Conservation (phyloP, 1,140 invertebrate genomes). For the Leptinotarsa defecta region DNA sequence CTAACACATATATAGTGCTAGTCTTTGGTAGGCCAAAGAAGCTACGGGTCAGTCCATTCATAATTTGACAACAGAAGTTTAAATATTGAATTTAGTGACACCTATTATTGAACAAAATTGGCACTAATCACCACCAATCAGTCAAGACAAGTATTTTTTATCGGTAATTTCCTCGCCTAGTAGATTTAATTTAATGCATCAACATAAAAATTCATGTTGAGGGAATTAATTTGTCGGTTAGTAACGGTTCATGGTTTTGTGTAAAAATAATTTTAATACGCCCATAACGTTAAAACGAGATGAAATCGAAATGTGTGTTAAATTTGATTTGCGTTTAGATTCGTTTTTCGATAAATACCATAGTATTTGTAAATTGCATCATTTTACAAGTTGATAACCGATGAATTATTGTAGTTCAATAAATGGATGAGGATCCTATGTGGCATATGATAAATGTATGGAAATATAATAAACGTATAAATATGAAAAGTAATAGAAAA, state of each 20-base stretch:
- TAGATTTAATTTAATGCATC: neutral
- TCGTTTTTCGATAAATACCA: neutral
- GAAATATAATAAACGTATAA: neutral
- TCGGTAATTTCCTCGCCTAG: neutral
- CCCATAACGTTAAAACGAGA: neutral
- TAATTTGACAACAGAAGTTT: neutral
- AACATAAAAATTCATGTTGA: neutral
- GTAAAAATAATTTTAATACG: neutral
- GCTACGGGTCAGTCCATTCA: neutral
- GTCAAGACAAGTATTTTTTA: neutral
- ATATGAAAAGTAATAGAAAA: neutral
- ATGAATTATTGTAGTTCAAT: neutral
- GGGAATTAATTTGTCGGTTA: neutral
- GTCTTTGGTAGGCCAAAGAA: neutral
- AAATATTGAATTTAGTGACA: neutral
- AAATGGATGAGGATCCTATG: neutral
- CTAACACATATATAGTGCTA: too few species aligned
- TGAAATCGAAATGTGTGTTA: conserved; percentile 1
- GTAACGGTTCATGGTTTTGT: neutral
- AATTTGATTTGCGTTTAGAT: neutral
- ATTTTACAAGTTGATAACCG: neutral
- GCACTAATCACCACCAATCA: neutral
- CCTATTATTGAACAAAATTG: neutral
- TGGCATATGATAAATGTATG: neutral
- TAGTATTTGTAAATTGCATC: neutral